A percentile compares a stretch with the other conserved stretches of the same genome.
Conservation (phyloP, 2,888 invertebrate genomes). For the Platerodrilus igneus region DNA sequence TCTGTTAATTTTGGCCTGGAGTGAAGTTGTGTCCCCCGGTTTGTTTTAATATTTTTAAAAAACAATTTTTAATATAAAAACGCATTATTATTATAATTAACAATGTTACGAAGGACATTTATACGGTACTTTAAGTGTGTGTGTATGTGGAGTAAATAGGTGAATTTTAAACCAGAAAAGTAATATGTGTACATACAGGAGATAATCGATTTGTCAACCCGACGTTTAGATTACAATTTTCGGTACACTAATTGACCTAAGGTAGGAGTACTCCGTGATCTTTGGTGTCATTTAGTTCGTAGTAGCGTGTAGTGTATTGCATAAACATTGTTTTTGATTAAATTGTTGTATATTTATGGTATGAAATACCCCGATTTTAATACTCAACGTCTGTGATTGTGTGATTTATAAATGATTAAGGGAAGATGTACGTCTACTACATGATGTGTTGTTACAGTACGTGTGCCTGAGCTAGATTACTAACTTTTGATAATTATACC, state of each 20-base stretch:
- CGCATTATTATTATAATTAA: conserved; percentile 9
- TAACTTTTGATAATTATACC: conserved; percentile 37
- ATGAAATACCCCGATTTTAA: too few relatives aligned
- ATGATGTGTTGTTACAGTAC: conserved; percentile 28
- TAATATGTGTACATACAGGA: conserved; percentile 42
- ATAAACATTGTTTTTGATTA: conserved; percentile 15
- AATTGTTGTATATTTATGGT: too few relatives aligned
- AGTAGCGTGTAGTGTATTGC: conserved; percentile 24
- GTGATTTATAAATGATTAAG: too few relatives aligned
- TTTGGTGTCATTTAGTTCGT: conserved; percentile 45
- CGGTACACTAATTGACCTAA: conserved; percentile 52
- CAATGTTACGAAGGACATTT: conserved; percentile 13
- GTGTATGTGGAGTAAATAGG: conserved; percentile 21
- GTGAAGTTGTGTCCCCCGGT: conserved; percentile 41
- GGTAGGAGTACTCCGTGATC: conserved; percentile 46
- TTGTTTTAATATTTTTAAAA: conserved; percentile 30
- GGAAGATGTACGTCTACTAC: conserved; percentile 35
- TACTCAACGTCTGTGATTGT: too few relatives aligned
- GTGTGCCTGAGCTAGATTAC: conserved; percentile 39
- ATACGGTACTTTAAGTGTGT: conserved; percentile 16
- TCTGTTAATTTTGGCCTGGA: conserved; percentile 54
- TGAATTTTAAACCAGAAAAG: conserved; percentile 35
- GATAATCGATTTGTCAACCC: conserved; percentile 56
- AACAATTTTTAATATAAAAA: conserved; percentile 15
- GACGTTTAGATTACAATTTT: conserved; percentile 52